phyloP scores from a whole-genome alignment of 2,113 vertebrate genomes.

The Ptilonorhynchus violaceus region DNA sequence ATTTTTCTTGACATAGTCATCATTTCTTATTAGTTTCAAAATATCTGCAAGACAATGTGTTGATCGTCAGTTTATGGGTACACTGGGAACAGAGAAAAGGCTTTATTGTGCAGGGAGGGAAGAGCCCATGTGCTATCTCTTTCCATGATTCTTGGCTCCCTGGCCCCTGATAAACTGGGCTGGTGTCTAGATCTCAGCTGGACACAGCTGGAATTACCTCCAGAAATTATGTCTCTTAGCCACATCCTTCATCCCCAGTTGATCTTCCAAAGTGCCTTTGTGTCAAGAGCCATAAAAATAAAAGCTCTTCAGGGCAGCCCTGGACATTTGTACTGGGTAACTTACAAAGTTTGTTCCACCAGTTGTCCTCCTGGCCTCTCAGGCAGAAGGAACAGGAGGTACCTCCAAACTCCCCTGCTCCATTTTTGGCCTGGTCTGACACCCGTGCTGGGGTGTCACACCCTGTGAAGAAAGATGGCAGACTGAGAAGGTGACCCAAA shows the following conservation, averaged over 20 bases:
- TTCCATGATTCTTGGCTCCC: background rate
- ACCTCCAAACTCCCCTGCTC: background rate
- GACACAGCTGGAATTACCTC: background rate
- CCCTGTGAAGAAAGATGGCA: background rate
- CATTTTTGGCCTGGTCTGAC: background rate
- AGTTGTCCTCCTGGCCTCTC: background rate
- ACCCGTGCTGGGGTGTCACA: accelerated
- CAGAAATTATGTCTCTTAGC: background rate
- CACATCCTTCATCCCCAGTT: accelerated
- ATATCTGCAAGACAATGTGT: background rate
- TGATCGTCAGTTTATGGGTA: background rate
- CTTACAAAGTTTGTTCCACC: background rate
- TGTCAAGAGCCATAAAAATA: background rate
- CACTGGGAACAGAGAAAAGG: background rate
- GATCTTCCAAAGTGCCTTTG: background rate
- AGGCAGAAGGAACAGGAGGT: background rate
- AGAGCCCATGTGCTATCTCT: background rate
- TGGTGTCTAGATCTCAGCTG: background rate
- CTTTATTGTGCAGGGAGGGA: background rate
- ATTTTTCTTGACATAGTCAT: background rate
- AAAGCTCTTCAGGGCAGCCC: background rate
- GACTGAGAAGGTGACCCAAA: background rate
- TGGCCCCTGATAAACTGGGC: background rate
- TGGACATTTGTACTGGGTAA: background rate
- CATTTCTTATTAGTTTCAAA: constrained; percentile 30